Conservation (phyloP, 2,888 invertebrate genomes). For the Sclerodermus sp. region DNA sequence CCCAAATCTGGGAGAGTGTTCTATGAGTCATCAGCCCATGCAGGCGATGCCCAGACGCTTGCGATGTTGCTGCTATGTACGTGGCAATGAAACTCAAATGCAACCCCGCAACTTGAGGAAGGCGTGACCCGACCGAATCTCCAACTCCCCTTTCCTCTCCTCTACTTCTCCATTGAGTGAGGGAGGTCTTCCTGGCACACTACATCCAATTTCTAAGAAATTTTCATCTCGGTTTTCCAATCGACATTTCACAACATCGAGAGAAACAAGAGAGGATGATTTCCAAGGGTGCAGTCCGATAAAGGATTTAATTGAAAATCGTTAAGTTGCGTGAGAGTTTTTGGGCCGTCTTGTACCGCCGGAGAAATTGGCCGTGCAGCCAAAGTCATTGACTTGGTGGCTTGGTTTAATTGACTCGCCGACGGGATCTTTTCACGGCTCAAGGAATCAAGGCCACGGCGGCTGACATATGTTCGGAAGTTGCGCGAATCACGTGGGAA, state of each 20-base stretch:
- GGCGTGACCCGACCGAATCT: neutral
- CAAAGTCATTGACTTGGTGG: conserved; percentile 46
- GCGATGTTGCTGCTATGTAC: neutral
- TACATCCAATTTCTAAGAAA: too few relatives aligned
- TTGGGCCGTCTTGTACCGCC: conserved; percentile 13
- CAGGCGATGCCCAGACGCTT: conserved; percentile 12
- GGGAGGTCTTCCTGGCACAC: too few relatives aligned
- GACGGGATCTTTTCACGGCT: conserved; percentile 36
- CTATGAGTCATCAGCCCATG: conserved; percentile 47
- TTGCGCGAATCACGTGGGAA: too few relatives aligned
- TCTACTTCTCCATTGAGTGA: too few relatives aligned
- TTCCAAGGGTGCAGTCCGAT: too few relatives aligned
- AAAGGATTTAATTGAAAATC: too few relatives aligned
- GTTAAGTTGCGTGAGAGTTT: conserved; percentile 5
- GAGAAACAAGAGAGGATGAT: too few relatives aligned
- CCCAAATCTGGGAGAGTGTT: conserved; percentile 40
- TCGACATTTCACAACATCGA: too few relatives aligned
- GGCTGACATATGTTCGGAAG: conserved; percentile 1
- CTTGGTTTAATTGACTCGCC: conserved; percentile 46
- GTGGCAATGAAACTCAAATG: conserved; percentile 22
- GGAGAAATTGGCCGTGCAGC: conserved; percentile 34
- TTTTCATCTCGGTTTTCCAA: too few relatives aligned
- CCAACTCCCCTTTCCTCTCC: too few relatives aligned
- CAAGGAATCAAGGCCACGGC: conserved; percentile 39
- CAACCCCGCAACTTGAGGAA: conserved; percentile 7